phyloP scores from a whole-genome alignment of 1,140 invertebrate species.

The Cheumatopsyche charites region DNA sequence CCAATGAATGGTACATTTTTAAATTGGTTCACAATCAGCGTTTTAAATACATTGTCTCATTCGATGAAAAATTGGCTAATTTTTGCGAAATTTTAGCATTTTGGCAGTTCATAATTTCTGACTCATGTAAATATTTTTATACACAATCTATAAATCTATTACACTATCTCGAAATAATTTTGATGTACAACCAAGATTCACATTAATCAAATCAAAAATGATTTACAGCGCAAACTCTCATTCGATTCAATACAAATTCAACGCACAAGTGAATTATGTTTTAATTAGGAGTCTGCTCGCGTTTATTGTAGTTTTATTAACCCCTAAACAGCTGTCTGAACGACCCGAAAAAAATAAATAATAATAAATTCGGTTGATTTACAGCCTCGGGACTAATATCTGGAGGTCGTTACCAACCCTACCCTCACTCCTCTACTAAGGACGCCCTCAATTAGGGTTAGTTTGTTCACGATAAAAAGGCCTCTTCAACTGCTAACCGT shows the following conservation, averaged over 20 bases:
- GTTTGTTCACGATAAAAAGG: conserved; percentile 44
- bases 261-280: background rate
- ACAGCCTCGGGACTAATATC: background rate
- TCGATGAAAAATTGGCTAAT: too few species aligned
- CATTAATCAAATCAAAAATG: too few species aligned
- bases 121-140: too few species aligned
- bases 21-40: too few species aligned
- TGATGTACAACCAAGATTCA: too few species aligned
- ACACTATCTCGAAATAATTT: too few species aligned
- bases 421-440: background rate
- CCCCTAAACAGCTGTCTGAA: background rate
- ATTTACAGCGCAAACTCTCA: too few species aligned
- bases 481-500: conserved; percentile 16
- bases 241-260: background rate
- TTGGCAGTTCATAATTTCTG: too few species aligned
- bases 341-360: conserved; percentile 14
- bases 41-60: too few species aligned
- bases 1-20: too few species aligned
- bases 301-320: conserved; percentile 10
- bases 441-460: conserved; percentile 43
- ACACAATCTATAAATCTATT: too few species aligned
- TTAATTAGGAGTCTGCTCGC: conserved; percentile 8
- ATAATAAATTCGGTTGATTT: conserved; percentile 19
- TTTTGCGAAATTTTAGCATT: too few species aligned
- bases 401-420: background rate